phyloP scores from a whole-genome alignment of 64 coral and sea anemone genomes.

The Exaiptasia diaphana region DNA sequence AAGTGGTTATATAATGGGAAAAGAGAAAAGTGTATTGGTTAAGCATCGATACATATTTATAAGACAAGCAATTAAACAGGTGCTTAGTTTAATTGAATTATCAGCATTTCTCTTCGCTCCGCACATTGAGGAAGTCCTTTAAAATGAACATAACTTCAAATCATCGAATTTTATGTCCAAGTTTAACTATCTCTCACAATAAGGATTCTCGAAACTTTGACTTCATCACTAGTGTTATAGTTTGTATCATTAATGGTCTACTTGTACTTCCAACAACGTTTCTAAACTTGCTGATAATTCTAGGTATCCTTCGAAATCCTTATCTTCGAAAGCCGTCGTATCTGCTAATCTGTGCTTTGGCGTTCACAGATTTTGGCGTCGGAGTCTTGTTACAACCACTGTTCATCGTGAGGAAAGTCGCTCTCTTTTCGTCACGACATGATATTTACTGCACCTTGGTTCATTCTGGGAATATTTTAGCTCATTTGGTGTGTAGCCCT shows the following conservation, averaged over 20 bases:
- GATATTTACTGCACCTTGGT: background rate
- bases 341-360: conserved; percentile 4
- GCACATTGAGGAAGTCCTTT: too few species aligned
- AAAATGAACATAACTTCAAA: background rate
- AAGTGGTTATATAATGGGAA: too few species aligned
- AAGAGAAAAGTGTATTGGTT: too few species aligned
- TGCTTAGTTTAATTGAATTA: too few species aligned
- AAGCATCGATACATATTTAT: too few species aligned
- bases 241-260: conserved; percentile 24
- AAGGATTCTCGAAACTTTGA: background rate
- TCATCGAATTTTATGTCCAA: background rate
- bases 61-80: too few species aligned
- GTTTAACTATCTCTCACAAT: background rate
- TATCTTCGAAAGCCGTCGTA: conserved; percentile 35
- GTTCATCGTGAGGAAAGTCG: conserved; percentile 11
- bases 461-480: conserved; percentile 1
- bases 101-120: too few species aligned
- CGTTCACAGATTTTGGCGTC: conserved; percentile 27
- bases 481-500: conserved; percentile 12
- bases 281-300: background rate
- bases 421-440: background rate
- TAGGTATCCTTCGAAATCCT: background rate
- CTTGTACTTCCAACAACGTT: background rate
- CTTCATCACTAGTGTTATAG: background rate
- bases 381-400: conserved; percentile 27